These are phyloP conservation scores for Trogon melanurus DNA, from an alignment of 2,113 vertebrate genomes.

Conservation along the genomic window DNA sequence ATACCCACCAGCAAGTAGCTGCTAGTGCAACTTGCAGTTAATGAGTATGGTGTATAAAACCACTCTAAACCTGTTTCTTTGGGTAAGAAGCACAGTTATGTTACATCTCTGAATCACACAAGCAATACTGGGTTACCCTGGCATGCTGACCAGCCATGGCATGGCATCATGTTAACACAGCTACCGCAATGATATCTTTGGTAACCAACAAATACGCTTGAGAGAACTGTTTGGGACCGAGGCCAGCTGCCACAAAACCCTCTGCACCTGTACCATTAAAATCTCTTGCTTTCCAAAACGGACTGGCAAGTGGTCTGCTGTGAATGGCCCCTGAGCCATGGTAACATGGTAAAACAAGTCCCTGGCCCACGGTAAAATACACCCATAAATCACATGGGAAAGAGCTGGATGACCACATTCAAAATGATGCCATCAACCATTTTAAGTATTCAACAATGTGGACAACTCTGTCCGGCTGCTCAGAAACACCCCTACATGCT, in stretches of 20 bases:
- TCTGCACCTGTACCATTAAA: conserved; percentile 20
- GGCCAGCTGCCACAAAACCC: background rate
- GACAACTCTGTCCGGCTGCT: background rate
- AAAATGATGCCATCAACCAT: background rate
- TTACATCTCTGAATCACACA: background rate
- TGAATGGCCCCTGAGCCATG: background rate
- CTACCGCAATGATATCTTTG: background rate
- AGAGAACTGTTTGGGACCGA: background rate
- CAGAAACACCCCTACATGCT: accelerated
- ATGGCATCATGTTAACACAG: background rate
- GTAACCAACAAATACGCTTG: background rate
- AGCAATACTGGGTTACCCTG: background rate
- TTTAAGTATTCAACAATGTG: background rate
- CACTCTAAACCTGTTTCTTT: background rate
- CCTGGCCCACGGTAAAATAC: background rate
- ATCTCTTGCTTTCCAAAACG: background rate
- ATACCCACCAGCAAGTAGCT: background rate
- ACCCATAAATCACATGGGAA: background rate
- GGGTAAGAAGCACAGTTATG: accelerated
- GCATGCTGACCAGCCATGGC: background rate
- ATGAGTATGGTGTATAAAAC: background rate
- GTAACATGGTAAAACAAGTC: background rate
- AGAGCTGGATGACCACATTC: background rate
- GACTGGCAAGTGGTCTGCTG: background rate
- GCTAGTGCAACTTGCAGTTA: background rate